These are phyloP conservation scores for Polyploca ridens DNA, from an alignment of 2,888 invertebrate genomes.

Conservation along the genomic window DNA sequence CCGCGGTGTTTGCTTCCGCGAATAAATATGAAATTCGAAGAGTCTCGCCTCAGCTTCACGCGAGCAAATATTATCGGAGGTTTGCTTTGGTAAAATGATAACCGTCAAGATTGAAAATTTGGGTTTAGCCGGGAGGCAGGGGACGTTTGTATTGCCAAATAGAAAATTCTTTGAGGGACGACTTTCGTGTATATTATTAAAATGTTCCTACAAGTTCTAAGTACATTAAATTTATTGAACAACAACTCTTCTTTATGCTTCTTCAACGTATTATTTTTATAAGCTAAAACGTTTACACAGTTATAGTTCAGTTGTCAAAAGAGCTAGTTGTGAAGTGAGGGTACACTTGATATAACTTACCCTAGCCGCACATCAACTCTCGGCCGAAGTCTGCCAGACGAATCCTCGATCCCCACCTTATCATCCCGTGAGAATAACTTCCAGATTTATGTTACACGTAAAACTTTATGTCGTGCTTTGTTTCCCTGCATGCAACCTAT, in stretches of 20 bases:
- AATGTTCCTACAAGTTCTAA: no score
- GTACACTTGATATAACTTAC: constrained; percentile 18
- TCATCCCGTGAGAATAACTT: constrained; percentile 81
- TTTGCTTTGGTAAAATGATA: constrained; percentile 84
- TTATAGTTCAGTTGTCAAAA: background rate
- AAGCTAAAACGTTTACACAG: background rate
- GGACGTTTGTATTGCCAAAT: constrained; percentile 53
- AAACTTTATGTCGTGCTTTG: constrained; percentile 80
- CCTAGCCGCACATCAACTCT: constrained; percentile 34
- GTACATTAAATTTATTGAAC: no score
- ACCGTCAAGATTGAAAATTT: constrained; percentile 81
- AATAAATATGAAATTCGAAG: constrained; percentile 85
- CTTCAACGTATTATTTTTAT: background rate
- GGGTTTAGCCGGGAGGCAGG: constrained; percentile 72
- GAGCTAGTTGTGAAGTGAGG: constrained; percentile 7
- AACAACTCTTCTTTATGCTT: no score
- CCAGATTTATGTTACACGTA: constrained; percentile 79
- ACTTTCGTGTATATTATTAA: background rate
- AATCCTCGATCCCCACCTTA: constrained; percentile 66
- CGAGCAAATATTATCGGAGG: constrained; percentile 81
- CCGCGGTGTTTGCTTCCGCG: constrained; percentile 74
- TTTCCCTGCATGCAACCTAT: constrained; percentile 54
- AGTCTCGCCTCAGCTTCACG: constrained; percentile 70
- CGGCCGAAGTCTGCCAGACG: constrained; percentile 22
- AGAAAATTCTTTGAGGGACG: constrained; percentile 33